A percentile compares a stretch with the other conserved stretches of the same genome.
These are phyloP conservation scores for Serrognathus titanus DNA, from an alignment of 2,888 invertebrate species.

Conservation along the genomic window DNA sequence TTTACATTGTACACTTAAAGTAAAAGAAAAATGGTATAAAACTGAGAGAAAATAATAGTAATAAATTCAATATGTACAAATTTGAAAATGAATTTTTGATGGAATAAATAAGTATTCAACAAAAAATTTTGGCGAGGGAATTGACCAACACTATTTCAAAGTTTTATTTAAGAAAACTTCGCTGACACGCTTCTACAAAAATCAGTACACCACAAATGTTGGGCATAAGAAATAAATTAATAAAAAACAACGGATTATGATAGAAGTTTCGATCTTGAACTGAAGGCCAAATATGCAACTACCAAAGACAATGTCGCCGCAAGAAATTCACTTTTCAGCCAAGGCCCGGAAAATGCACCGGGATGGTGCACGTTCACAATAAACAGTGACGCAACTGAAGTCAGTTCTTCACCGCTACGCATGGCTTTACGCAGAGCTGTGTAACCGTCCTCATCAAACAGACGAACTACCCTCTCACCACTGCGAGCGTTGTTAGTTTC, in stretches of 20 bases:
- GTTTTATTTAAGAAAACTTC: too few relatives aligned
- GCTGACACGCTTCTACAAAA: too few relatives aligned
- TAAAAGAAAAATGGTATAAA: too few relatives aligned
- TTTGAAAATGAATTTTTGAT: too few relatives aligned
- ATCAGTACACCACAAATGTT: too few relatives aligned
- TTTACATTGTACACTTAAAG: too few relatives aligned
- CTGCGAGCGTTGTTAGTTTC: conserved; percentile 78
- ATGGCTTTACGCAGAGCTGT: conserved; percentile 79
- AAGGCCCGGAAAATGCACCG: conserved; percentile 85
- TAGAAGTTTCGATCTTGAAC: conserved; percentile 76
- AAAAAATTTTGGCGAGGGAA: too few relatives aligned
- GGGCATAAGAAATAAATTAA: conserved; percentile 1
- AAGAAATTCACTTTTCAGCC: conserved; percentile 88
- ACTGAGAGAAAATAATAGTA: too few relatives aligned
- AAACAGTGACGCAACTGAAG: conserved; percentile 65
- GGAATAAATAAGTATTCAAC: too few relatives aligned
- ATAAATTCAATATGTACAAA: too few relatives aligned
- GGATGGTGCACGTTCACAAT: conserved; percentile 70
- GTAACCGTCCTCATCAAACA: conserved; percentile 92
- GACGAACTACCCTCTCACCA: conserved; percentile 74
- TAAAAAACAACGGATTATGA: conserved; percentile 50
- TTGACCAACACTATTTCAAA: too few relatives aligned
- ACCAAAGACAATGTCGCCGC: conserved; percentile 75
- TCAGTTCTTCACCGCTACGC: conserved; percentile 66
- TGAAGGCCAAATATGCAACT: conserved; percentile 83